Percentiles rank a stretch among this genome's conserved stretches.
phyloP scores from a whole-genome alignment of 53 echinoderm and acorn worm species.

The Luidia sarsii region DNA sequence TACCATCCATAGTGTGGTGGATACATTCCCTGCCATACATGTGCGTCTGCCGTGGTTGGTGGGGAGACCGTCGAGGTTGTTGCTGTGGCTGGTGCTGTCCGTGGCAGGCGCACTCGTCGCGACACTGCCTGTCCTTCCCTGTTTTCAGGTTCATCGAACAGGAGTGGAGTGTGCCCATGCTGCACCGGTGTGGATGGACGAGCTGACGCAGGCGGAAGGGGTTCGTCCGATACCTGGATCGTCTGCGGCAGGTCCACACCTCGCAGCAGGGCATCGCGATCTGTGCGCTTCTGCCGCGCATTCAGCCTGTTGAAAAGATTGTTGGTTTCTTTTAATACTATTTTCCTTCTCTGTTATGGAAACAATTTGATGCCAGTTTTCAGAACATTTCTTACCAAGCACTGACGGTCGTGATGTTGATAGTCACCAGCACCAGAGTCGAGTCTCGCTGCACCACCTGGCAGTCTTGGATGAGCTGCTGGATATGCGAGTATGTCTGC shows the following conservation, averaged over 20 bases:
- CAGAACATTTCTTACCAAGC: constrained; percentile 29
- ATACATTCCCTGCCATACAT: constrained; percentile 24
- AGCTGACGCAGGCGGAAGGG: not conserved
- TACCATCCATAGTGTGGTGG: not conserved
- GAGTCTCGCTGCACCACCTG: not conserved
- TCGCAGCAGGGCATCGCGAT: constrained; percentile 14
- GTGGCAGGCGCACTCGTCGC: not conserved
- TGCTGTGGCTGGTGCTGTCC: not conserved
- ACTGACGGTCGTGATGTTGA: constrained; percentile 29
- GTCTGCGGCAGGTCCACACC: not conserved
- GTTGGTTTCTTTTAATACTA: not conserved
- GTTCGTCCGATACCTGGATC: constrained; percentile 1
- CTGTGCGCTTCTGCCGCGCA: constrained; percentile 10
- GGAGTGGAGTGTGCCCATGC: constrained; percentile 12
- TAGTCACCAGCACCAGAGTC: constrained; percentile 43
- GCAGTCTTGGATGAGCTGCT: constrained; percentile 41
- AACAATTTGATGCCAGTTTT: not conserved
- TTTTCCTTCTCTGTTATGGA: not conserved
- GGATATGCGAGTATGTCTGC: constrained; percentile 28
- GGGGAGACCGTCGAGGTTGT: not conserved
- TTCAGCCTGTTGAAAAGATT: not conserved
- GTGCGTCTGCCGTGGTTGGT: not conserved
- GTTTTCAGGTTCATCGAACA: constrained; percentile 26
- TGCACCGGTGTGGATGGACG: constrained; percentile 2
- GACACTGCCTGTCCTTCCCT: constrained; percentile 18